Evolutionary conservation across 64 coral and sea anemone species (phyloP).

Genomic region (Stichodactyla mertensii): DNA sequence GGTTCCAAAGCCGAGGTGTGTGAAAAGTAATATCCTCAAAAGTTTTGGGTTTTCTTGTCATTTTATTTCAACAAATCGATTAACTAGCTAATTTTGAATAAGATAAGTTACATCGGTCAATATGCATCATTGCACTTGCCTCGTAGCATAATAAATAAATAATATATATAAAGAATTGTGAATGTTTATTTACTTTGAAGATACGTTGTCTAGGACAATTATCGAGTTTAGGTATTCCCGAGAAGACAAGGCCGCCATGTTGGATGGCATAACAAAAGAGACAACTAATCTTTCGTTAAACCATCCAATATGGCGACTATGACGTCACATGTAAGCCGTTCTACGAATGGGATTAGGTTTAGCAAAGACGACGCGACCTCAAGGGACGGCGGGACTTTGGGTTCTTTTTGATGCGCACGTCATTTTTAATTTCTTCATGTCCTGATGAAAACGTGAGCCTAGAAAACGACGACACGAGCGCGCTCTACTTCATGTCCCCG

Average conservation of each 20-base stretch:
- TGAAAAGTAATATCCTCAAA: too few species aligned
- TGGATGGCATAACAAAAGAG: background rate
- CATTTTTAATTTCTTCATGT: too few species aligned
- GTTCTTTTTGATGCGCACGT: too few species aligned
- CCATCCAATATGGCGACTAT: background rate
- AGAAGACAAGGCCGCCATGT: background rate
- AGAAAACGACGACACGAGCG: too few species aligned
- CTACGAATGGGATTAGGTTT: too few species aligned
- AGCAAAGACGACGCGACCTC: too few species aligned
- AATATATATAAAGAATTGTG: background rate
- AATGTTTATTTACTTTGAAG: background rate
- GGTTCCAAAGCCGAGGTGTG: too few species aligned
- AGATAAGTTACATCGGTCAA: background rate
- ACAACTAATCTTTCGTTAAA: background rate
- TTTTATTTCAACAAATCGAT: constrained; percentile 1
- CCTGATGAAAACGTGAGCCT: too few species aligned
- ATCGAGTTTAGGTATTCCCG: background rate
- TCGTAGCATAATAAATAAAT: constrained; percentile 6
- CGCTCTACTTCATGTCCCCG: too few species aligned
- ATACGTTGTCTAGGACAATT: background rate
- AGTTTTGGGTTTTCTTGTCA: background rate
- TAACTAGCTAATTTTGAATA: background rate
- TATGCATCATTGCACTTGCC: background rate
- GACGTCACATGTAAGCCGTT: background rate
- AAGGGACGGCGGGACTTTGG: too few species aligned